Base-by-base conservation (phyloP, 1,140 invertebrate species). In the Papilio helenus region DNA sequence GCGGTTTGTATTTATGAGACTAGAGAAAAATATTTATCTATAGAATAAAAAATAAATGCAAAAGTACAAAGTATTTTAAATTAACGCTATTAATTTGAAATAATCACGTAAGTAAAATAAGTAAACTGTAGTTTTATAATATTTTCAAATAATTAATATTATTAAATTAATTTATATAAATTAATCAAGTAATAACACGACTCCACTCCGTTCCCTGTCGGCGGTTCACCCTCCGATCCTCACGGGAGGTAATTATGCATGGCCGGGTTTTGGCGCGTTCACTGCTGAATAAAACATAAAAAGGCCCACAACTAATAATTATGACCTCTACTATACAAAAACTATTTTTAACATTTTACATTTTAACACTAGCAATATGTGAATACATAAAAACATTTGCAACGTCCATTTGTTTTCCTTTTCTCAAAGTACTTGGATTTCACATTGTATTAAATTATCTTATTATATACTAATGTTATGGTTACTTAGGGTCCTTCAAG, bases 201-300 rank as follows among this genome's bases (percentile, higher is more conserved):
- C 86, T 91, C 87, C 34, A 85, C 49, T 26, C 46, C 55, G n/a
- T 14, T 58, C 82, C 73, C 14, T 87, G 86, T 86, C 65, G 81
- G 77, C 72, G 79, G 85, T 49, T 85, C 87, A 84, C 83, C 82
- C 86, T 87, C 88, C 87, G 88, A 89, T 89, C 88, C 88, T 87
- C 90, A 89, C 87, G 88, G 91, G 91, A 93, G 91, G 92, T 94
- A 94, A 94, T 94, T 94, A 94, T 94, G 91, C 90, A 92, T 92
- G 91, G 90, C 84, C 91, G 91, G 89, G 91, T 94, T 94, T 94
- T 94, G 93, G 89, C 92, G 90, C 87, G 85, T 89, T 85, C 90
- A 85, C 86, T 88, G 81, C 72, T 89, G 88, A 92, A 93, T 92
- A 93, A 92, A 93, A 92, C 89, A 91, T 92, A 92, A 92, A 92